Conservation (phyloP, 1,140 invertebrate genomes). For the Tetragonula clypearis region DNA sequence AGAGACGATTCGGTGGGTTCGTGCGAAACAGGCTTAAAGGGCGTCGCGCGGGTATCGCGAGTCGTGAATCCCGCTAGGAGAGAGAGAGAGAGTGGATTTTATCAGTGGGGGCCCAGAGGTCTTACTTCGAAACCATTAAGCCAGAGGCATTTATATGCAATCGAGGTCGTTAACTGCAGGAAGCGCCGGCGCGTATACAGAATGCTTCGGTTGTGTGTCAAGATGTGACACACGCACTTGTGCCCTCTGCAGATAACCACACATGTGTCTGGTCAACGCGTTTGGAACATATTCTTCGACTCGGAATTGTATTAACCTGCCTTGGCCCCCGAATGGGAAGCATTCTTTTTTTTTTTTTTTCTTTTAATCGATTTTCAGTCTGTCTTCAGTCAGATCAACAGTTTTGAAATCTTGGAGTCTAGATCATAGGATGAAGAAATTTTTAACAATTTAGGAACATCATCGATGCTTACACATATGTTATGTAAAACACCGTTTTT, state of each 20-base stretch:
- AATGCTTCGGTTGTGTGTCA: conserved; percentile 36
- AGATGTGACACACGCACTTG: conserved; percentile 37
- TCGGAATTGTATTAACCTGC: background rate
- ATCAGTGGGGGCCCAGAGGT: conserved; percentile 56
- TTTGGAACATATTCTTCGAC: background rate
- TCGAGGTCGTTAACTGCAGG: conserved; percentile 80
- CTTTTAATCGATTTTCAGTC: accelerated
- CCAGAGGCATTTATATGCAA: conserved; percentile 74
- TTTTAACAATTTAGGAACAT: too few species aligned
- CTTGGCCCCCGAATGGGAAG: background rate
- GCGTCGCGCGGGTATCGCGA: background rate
- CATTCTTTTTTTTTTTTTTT: too few species aligned
- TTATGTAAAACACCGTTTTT: too few species aligned
- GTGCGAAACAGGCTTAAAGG: conserved; percentile 30
- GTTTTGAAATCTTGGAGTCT: background rate
- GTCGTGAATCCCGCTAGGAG: conserved; percentile 14
- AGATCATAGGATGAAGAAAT: too few species aligned
- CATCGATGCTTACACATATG: too few species aligned
- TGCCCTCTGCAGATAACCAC: background rate
- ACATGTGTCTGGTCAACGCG: background rate
- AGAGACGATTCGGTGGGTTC: background rate
- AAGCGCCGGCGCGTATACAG: conserved; percentile 70
- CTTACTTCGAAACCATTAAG: conserved; percentile 77
- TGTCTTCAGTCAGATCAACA: too few species aligned
- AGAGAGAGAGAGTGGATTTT: conserved; percentile 56